A percentile compares a stretch with the other conserved stretches of the same genome.
Evolutionary conservation across 1,140 invertebrate genomes (phyloP).

Genomic region (Reticulitermes speratus): DNA sequence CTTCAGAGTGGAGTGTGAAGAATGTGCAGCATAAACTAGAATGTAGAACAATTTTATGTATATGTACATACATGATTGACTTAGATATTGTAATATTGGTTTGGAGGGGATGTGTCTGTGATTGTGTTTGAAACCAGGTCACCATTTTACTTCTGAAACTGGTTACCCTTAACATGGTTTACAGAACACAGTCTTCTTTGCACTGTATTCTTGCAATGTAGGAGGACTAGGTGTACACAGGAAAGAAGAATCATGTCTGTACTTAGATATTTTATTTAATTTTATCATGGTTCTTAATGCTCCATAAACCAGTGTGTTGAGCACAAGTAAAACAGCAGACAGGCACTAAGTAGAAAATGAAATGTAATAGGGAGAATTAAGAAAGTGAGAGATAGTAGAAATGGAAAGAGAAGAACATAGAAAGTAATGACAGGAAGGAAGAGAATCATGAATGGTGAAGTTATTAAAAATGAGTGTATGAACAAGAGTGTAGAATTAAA

Average conservation of each 20-base stretch:
- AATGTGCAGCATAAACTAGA: no score
- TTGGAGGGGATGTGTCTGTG: no score
- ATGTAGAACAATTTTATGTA: no score
- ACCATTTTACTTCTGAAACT: no score
- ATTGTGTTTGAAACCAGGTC: no score
- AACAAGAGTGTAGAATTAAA: not conserved
- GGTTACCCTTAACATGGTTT: not conserved
- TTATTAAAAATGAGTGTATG: not conserved
- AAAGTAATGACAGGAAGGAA: constrained; percentile 23
- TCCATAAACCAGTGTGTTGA: not conserved
- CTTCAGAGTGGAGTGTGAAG: no score
- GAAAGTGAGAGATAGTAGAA: constrained; percentile 20
- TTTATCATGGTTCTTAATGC: not conserved
- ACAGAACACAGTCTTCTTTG: not conserved
- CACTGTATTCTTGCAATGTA: no score
- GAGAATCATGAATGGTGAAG: constrained; percentile 8
- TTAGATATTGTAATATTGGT: no score
- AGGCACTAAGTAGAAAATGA: not conserved
- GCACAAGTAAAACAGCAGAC: constrained; percentile 20
- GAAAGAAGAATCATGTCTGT: not conserved
- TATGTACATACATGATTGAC: no score
- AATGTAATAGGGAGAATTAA: constrained; percentile 21
- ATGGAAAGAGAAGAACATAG: constrained; percentile 11
- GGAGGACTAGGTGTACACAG: not conserved
- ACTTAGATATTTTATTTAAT: not conserved